These are phyloP conservation scores for Tribolium castaneum DNA, from an alignment of 1,140 invertebrate species.

Conservation along the genomic window DNA sequence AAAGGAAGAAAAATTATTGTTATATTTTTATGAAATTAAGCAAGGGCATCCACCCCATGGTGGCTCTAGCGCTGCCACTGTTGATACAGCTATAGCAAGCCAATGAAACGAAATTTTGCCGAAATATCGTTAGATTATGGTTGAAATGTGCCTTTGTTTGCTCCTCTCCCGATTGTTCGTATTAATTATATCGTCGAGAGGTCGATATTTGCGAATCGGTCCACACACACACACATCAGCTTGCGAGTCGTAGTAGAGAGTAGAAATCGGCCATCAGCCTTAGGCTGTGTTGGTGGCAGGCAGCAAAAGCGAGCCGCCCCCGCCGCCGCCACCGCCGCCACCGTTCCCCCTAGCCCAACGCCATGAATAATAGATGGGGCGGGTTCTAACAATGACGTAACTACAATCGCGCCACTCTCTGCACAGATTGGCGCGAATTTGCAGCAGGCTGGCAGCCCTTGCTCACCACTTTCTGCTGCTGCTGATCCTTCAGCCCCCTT, in stretches of 20 bases:
- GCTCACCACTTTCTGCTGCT: slow-evolving; percentile 29
- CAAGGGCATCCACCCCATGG: too few relatives aligned
- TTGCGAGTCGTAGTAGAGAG: not conserved
- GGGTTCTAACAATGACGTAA: slow-evolving; percentile 66
- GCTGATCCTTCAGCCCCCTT: slow-evolving; percentile 37
- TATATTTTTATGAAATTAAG: too few relatives aligned
- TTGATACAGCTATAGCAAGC: too few relatives aligned
- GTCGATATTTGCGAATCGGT: slow-evolving; percentile 42
- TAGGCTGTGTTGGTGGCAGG: slow-evolving; percentile 38
- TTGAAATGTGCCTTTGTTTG: too few relatives aligned
- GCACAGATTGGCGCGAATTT: slow-evolving; percentile 64
- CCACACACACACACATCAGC: not conserved
- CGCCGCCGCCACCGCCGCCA: slow-evolving; percentile 28
- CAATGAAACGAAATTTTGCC: too few relatives aligned
- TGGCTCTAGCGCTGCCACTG: too few relatives aligned
- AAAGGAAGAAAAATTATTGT: too few relatives aligned
- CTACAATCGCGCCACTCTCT: slow-evolving; percentile 63
- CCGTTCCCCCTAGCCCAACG: slow-evolving; percentile 47
- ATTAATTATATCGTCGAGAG: slow-evolving; percentile 26
- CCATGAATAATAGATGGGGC: slow-evolving; percentile 65
- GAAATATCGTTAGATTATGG: too few relatives aligned
- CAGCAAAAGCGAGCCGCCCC: slow-evolving; percentile 38
- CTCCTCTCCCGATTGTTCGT: not conserved
- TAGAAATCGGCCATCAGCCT: slow-evolving; percentile 50
- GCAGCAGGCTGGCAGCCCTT: slow-evolving; percentile 48